Percentiles rank a stretch among this genome's conserved stretches.
Evolutionary conservation across 37 sponge, comb jelly and placozoan genomes (phyloP).

Genomic region (Haliclona indistincta): DNA sequence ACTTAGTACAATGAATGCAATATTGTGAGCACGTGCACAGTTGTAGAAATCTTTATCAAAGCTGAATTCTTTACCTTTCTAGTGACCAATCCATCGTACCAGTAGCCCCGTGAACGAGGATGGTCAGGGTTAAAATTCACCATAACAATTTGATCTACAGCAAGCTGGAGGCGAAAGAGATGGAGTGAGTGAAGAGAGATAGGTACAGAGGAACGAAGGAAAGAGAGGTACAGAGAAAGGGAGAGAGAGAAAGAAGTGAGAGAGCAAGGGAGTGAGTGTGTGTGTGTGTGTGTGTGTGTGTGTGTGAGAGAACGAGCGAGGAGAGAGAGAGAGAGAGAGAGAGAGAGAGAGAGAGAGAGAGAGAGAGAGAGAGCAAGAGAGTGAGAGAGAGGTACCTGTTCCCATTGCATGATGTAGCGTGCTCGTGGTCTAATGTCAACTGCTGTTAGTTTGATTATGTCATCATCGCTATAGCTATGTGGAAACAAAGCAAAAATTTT

Average conservation of each 20-base stretch:
- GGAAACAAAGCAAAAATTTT: neutral
- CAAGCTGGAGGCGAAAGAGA: constrained; percentile 22
- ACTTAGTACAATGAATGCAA: constrained; percentile 3
- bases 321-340: constrained; percentile 17
- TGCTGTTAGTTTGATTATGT: constrained; percentile 13
- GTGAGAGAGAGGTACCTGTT: constrained; percentile 20
- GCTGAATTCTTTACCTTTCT: constrained; percentile 47
- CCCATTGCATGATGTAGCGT: constrained; percentile 74
- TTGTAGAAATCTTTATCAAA: too few relatives aligned
- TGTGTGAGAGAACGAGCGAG: constrained; percentile 14
- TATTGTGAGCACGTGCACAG: too few relatives aligned
- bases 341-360: constrained; percentile 8
- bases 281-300: too few relatives aligned
- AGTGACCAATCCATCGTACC: constrained; percentile 87
- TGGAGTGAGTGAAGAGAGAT: neutral
- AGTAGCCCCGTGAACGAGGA: constrained; percentile 80
- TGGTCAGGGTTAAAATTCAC: constrained; percentile 88
- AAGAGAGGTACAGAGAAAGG: too few relatives aligned
- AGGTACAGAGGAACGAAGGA: too few relatives aligned
- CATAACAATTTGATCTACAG: constrained; percentile 66
- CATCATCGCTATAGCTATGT: constrained; percentile 66
- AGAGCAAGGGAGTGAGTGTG: too few relatives aligned
- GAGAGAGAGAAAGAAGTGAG: too few relatives aligned
- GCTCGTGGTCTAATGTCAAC: constrained; percentile 67
- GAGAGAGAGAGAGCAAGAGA: neutral